Base-by-base conservation (phyloP, 2,113 vertebrate genomes). In the Oriolus oriolus region DNA sequence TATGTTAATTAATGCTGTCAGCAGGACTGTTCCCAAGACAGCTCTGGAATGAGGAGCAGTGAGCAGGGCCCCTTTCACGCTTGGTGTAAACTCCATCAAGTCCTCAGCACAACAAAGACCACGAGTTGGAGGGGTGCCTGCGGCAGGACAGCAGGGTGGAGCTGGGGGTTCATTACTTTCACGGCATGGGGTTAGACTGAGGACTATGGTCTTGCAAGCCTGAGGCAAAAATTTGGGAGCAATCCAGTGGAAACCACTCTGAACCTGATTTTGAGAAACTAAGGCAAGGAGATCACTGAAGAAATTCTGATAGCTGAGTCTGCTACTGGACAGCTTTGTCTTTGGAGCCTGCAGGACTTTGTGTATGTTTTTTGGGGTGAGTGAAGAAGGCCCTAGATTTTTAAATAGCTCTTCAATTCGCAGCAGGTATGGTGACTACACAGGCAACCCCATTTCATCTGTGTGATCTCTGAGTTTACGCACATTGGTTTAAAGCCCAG, bases 361-460 rank as follows among this genome's bases (percentile, higher is more conserved):
- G 2, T 27, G 35, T 5, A 5, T 1, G 2, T 7, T 77, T 68
- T 61, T 14, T 1, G 11, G 41, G 52, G 20, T n/a, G 65, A 53
- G 35, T 41, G 76, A 44, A 56, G 21, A 69, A 53, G 45, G 63
- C n/a, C 16, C 18, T 28, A 44, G 18, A 2, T 41, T 75, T 84
- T 52, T 27, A 47, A 89, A 61, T 24, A 54, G 11, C 26, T 90
- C 63, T 87, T 52, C 61, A 56, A 9, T 13, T 78, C 4, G 1
- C 44, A 70, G 61, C n/a, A 8, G 15, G 28, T 84, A 78, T 56
- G 11, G 3, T 1, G 7, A 33, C 6, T 7, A 14, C 37, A 74
- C 5, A 1, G 64, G 31, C 3, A 8, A 41, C 24, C 3, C 7
- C 1, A 0, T 66, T 80, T 52, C 7, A 6, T 27, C 75, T 24